phyloP scores from a whole-genome alignment of 2,113 vertebrate species.

The Talpa occidentalis region DNA sequence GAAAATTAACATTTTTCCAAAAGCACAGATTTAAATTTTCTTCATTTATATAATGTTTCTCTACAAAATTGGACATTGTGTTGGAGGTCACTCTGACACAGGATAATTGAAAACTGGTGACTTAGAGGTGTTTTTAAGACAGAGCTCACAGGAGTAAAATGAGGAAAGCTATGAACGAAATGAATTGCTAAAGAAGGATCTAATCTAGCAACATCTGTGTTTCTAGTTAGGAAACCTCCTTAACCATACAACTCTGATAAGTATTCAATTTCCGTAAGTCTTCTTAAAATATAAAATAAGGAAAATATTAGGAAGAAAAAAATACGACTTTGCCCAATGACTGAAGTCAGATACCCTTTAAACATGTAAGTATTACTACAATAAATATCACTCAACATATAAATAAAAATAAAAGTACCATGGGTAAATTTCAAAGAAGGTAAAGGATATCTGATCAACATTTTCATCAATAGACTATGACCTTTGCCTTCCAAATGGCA shows the following conservation, averaged over 20 bases:
- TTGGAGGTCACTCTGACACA: conserved; percentile 9
- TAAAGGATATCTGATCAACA: background rate
- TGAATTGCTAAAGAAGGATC: background rate
- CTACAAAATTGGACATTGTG: background rate
- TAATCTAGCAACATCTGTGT: background rate
- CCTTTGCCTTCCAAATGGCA: background rate
- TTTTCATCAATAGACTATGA: background rate
- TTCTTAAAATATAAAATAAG: conserved; percentile 30
- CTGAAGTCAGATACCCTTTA: background rate
- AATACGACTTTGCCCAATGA: background rate
- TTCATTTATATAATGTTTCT: background rate
- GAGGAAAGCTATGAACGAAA: conserved; percentile 10
- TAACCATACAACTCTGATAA: background rate
- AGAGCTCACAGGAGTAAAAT: background rate
- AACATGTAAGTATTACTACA: background rate
- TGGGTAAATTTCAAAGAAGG: background rate
- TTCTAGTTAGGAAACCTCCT: background rate
- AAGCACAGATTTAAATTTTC: conserved; percentile 20
- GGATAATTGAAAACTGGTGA: conserved; percentile 35
- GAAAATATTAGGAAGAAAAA: background rate
- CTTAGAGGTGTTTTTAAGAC: background rate
- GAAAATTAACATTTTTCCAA: conserved; percentile 42
- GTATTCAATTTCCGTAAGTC: background rate
- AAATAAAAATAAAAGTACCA: background rate
- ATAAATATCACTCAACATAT: background rate